Percentiles rank a stretch among this genome's conserved stretches.
These are phyloP conservation scores for Gadus macrocephalus DNA, from an alignment of 2,113 vertebrate species.

Conservation along the genomic window DNA sequence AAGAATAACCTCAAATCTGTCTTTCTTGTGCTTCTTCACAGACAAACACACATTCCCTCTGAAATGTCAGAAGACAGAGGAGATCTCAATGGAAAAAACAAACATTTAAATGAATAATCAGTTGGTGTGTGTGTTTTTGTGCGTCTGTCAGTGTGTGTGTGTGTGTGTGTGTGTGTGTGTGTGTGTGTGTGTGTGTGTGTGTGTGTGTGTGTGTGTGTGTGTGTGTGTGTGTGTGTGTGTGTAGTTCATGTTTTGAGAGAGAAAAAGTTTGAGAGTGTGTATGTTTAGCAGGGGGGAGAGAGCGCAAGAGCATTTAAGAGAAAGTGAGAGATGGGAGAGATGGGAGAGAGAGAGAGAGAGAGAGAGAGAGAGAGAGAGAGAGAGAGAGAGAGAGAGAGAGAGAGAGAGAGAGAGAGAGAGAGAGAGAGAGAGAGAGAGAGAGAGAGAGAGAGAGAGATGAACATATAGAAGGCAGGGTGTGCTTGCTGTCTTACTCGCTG, in stretches of 20 bases:
- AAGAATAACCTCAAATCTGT: too few relatives aligned
- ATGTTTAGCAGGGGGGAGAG: not conserved
- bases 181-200: not conserved
- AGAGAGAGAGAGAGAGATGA: not conserved
- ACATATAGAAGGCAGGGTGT: not conserved
- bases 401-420: not conserved
- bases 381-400: not conserved
- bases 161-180: not conserved
- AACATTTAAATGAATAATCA: too few relatives aligned
- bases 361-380: not conserved
- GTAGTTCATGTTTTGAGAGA: not conserved
- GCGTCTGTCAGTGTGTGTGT: not conserved
- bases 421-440: slow-evolving; percentile 5
- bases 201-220: not conserved
- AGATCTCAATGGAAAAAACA: too few relatives aligned
- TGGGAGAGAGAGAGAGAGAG: not conserved
- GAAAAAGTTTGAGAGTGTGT: not conserved
- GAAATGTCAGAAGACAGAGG: too few relatives aligned
- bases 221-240: not conserved
- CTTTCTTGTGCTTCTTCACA: too few relatives aligned
- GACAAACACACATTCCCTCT: too few relatives aligned
- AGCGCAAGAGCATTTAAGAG: not conserved
- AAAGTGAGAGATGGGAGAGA: not conserved
- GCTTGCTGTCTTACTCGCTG: slow-evolving; percentile 14
- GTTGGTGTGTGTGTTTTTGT: not conserved